Evolutionary conservation across 2,888 invertebrate genomes (phyloP), one percentile per base, ranked within the genome.

Genomic region (Eupithecia centaureata): DNA sequence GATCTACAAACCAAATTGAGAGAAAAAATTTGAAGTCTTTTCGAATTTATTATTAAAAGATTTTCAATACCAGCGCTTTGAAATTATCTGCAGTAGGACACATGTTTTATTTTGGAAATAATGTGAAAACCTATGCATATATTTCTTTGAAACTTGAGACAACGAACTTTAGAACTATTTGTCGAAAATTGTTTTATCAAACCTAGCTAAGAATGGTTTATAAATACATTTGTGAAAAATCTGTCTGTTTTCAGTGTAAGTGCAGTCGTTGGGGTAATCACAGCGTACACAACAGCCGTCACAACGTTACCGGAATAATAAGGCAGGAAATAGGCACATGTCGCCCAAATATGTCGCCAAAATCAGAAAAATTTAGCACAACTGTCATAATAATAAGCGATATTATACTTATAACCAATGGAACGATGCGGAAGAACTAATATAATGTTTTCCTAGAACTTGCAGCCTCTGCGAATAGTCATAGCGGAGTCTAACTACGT

Each of bases 221-320:
- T 10, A 18, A 10, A 22, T 47, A 22, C 18, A 52, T 30, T n/a
- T n/a, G n/a, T n/a, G n/a, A 47, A n/a, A 30, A 13, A 12, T 28
- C 8, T 32, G 32, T 60, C 52, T 4, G 42, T 42, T 42, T 68
- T 15, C 65, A 42, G 27, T 32, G 22, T 33, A 59, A 58, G 56
- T 30, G 0, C 22, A 4, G 35, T 28, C 22, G 51, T 42, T 25
- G 18, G 28, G 54, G 47, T 67, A 61, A 67, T 66, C 57, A 56
- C 33, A 22, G 62, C 60, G 62, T 65, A 59, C 38, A 47, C 22
- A 58, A 63, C 70, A 67, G 60, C 68, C 70, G 69, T 75, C 69
- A 69, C 69, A 68, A 71, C 68, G 72, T 72, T 67, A 18, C 64
- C 63, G 30, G 68, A 73, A 75, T 73, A 72, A 75, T 68, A 57